These are phyloP conservation scores for Picathartes gymnocephalus DNA, from an alignment of 2,113 vertebrate genomes.

Conservation along the genomic window DNA sequence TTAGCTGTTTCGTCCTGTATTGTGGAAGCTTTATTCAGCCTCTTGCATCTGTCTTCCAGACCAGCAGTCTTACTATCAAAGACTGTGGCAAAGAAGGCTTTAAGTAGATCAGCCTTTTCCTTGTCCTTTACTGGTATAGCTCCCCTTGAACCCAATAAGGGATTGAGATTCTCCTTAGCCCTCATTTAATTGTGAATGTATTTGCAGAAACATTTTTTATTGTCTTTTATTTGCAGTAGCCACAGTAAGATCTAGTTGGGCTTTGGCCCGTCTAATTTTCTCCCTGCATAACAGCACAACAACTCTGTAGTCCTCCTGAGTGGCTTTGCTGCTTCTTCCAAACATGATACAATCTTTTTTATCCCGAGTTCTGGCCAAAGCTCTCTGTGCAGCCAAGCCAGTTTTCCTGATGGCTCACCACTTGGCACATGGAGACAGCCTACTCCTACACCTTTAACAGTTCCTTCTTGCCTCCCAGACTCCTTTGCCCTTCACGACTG, in stretches of 20 bases:
- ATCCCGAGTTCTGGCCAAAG: not conserved
- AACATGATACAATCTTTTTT: not conserved
- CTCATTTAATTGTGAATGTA: not conserved
- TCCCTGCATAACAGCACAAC: not conserved
- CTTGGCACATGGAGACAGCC: not conserved
- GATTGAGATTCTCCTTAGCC: not conserved
- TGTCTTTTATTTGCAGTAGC: not conserved
- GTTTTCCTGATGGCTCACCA: not conserved
- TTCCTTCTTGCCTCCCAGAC: not conserved
- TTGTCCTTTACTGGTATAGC: not conserved
- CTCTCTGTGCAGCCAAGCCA: not conserved
- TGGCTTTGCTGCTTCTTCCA: not conserved
- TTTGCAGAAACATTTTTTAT: not conserved
- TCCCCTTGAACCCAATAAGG: not conserved
- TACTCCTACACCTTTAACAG: not conserved
- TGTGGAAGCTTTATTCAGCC: not conserved
- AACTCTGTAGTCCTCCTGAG: not conserved
- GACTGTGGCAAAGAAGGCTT: not conserved
- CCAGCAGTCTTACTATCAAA: not conserved
- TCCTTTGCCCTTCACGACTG: not conserved
- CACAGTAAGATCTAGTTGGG: not conserved
- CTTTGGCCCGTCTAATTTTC: not conserved
- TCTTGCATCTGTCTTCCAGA: not conserved
- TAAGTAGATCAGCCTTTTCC: not conserved
- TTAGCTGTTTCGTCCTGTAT: not conserved